Conservation (phyloP, 2,113 vertebrate species). For the Hippocampus abdominalis region DNA sequence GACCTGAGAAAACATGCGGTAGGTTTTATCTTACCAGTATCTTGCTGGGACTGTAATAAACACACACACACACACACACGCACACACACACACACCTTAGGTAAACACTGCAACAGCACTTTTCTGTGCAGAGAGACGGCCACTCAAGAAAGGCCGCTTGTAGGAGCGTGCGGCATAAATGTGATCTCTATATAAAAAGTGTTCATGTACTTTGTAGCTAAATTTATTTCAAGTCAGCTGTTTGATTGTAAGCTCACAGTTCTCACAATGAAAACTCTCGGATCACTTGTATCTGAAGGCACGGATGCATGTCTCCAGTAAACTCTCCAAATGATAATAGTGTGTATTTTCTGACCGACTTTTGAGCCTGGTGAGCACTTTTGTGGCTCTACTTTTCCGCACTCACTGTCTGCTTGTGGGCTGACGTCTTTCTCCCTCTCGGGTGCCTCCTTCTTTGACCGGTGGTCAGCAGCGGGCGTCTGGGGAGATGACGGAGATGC, state of each 20-base stretch:
- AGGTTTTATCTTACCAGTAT: not conserved
- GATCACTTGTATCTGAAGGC: no score
- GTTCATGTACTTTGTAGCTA: slow-evolving; percentile 3
- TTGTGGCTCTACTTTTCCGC: not conserved
- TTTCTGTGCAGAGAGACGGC: slow-evolving; percentile 11
- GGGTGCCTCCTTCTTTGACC: slow-evolving; percentile 16
- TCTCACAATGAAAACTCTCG: not conserved
- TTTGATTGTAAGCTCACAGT: not conserved
- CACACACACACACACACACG: not conserved
- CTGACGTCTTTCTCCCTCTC: slow-evolving; percentile 48
- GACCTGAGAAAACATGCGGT: not conserved
- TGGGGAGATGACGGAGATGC: slow-evolving; percentile 39
- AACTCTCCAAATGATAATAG: no score
- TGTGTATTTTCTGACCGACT: no score
- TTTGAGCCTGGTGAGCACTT: not conserved
- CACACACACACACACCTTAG: slow-evolving; percentile 9
- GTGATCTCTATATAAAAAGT: slow-evolving; percentile 24
- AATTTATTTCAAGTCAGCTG: no score
- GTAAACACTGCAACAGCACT: slow-evolving; percentile 18
- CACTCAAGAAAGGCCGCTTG: slow-evolving; percentile 1
- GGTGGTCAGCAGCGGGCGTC: slow-evolving; percentile 33
- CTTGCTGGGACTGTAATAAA: not conserved
- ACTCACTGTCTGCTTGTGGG: slow-evolving; percentile 67
- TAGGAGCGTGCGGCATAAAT: slow-evolving; percentile 22
- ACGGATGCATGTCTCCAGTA: no score